Conservation (phyloP, 2,888 invertebrate species). For the Eledona agricola region DNA sequence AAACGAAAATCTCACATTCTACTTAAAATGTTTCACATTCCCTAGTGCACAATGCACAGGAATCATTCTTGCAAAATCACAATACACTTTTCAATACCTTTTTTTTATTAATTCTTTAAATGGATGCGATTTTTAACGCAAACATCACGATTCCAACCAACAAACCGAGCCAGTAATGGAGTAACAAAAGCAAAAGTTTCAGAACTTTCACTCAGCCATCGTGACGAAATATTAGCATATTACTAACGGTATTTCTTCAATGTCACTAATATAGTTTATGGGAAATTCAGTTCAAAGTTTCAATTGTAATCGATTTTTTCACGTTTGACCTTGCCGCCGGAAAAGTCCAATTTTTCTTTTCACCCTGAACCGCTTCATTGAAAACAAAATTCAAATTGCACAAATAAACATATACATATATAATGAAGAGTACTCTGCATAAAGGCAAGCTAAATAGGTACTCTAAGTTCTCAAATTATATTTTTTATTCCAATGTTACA, state of each 20-base stretch:
- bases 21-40: too few species aligned
- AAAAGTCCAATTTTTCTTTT: too few species aligned
- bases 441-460: too few species aligned
- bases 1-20: too few species aligned
- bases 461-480: too few species aligned
- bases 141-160: constrained; percentile 16
- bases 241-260: constrained; percentile 13
- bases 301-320: too few species aligned
- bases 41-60: too few species aligned
- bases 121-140: constrained; percentile 3
- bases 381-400: constrained; percentile 1
- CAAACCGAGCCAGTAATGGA: constrained; percentile 11
- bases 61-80: too few species aligned
- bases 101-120: background rate
- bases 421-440: too few species aligned
- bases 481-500: too few species aligned
- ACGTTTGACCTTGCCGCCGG: constrained; percentile 17
- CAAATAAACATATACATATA: background rate
- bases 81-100: constrained; percentile 1
- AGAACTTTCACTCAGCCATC: constrained; percentile 26
- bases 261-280: constrained; percentile 7
- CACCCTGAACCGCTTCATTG: constrained; percentile 2
- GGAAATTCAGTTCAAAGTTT: too few species aligned
- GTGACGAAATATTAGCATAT: constrained; percentile 21
- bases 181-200: constrained; percentile 4